A percentile compares a stretch with the other conserved stretches of the same genome.
These are phyloP conservation scores for Altica lythri DNA, from an alignment of 2,888 invertebrate species.

Conservation along the genomic window DNA sequence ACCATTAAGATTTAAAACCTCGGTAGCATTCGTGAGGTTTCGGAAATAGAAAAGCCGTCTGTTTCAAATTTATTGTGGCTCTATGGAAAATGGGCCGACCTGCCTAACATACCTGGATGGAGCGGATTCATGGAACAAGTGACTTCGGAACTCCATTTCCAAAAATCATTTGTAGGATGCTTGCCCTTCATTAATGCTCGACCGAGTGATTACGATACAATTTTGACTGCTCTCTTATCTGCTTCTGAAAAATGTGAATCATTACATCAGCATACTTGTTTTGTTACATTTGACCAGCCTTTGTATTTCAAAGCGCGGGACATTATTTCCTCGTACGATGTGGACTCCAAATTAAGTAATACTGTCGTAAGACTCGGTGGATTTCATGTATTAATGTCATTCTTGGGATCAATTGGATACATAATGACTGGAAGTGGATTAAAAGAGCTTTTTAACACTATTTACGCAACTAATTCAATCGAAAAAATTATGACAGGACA, in stretches of 20 bases:
- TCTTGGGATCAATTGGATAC: slow-evolving; percentile 1
- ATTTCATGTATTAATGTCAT: slow-evolving; percentile 23
- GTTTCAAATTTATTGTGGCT: slow-evolving; percentile 9
- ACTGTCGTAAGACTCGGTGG: slow-evolving; percentile 7
- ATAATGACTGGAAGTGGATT: slow-evolving; percentile 22
- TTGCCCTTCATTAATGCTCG: slow-evolving; percentile 15
- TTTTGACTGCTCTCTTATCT: slow-evolving; percentile 1
- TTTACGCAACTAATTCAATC: slow-evolving; percentile 14
- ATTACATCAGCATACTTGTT: background rate
- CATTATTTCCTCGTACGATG: background rate
- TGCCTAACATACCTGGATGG: slow-evolving; percentile 17
- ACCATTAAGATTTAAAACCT: slow-evolving; percentile 1
- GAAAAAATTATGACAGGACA: slow-evolving; percentile 35
- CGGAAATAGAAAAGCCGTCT: background rate
- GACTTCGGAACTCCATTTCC: background rate
- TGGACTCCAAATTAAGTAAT: background rate
- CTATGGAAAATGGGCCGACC: slow-evolving; percentile 24
- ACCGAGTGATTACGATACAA: slow-evolving; percentile 1
- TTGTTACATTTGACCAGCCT: slow-evolving; percentile 21
- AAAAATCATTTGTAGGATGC: background rate
- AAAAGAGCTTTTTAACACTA: slow-evolving; percentile 7
- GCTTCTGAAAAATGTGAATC: background rate
- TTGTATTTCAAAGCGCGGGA: slow-evolving; percentile 4
- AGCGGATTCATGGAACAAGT: slow-evolving; percentile 21
- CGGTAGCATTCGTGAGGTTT: background rate